Conservation (phyloP, 2,113 vertebrate genomes). For the Corythaixoides concolor region DNA sequence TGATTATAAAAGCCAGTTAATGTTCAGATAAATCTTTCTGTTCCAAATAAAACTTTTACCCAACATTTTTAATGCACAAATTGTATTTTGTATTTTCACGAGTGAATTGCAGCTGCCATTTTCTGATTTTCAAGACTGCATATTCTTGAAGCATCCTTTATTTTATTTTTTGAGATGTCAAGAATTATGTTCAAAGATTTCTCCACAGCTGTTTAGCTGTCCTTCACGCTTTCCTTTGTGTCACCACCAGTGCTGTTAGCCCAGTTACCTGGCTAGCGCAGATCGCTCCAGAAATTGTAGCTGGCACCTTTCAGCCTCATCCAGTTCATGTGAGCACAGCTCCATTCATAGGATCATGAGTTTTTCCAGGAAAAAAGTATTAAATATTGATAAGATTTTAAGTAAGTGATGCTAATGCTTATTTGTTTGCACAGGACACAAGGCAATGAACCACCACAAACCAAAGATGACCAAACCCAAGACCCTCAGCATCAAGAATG, state of each 20-base stretch:
- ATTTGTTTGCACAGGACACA: conserved; percentile 77
- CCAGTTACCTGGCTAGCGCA: neutral
- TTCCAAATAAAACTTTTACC: neutral
- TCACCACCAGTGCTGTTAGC: neutral
- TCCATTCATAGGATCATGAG: neutral
- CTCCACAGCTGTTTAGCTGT: neutral
- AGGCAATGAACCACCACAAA: conserved; percentile 75
- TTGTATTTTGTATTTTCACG: neutral
- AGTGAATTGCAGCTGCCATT: neutral
- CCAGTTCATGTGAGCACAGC: neutral
- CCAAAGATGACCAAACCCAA: conserved; percentile 78
- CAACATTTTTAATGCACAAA: neutral
- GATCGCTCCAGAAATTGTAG: neutral
- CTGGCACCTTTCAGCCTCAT: neutral
- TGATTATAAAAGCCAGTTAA: neutral
- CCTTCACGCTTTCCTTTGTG: neutral
- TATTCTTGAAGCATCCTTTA: neutral
- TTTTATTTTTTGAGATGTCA: neutral
- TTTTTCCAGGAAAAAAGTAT: neutral
- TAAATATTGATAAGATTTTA: neutral
- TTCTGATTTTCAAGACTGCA: neutral
- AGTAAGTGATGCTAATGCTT: neutral
- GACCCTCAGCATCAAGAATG: conserved; percentile 87
- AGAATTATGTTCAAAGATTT: neutral
- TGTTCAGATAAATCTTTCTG: neutral